A percentile compares a stretch with the other conserved stretches of the same genome.
Evolutionary conservation across 2,888 invertebrate genomes (phyloP).

Genomic region (Caenorhabditis sulstoni): DNA sequence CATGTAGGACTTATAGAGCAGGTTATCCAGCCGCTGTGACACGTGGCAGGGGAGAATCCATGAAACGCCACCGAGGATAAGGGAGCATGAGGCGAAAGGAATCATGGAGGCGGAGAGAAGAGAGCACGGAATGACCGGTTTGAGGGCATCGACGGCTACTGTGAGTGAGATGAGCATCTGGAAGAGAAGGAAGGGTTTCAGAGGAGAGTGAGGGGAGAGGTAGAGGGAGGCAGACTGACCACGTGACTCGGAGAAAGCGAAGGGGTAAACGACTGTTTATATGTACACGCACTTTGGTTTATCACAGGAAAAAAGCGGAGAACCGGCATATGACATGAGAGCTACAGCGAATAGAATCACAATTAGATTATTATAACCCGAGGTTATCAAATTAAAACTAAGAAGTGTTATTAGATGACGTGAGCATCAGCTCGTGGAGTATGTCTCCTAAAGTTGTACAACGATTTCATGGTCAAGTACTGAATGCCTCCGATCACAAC

Average conservation of each 20-base stretch:
- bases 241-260: constrained; percentile 30
- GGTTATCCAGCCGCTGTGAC: constrained; percentile 71
- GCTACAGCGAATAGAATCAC: neutral
- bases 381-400: neutral
- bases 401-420: constrained; percentile 14
- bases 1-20: constrained; percentile 74
- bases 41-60: constrained; percentile 66
- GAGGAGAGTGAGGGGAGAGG: constrained; percentile 2
- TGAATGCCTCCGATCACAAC: constrained; percentile 72
- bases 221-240: constrained; percentile 19
- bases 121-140: constrained; percentile 64
- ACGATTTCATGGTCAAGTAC: constrained; percentile 68
- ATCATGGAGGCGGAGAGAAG: constrained; percentile 71
- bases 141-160: constrained; percentile 53
- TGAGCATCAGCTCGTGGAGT: constrained; percentile 7
- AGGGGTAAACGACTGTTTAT: neutral
- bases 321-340: neutral
- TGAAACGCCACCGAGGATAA: constrained; percentile 70
- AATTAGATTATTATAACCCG: neutral
- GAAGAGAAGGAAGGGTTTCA: neutral
- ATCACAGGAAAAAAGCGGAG: constrained; percentile 25
- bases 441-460: constrained; percentile 52
- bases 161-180: constrained; percentile 60
- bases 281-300: constrained; percentile 5
- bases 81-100: constrained; percentile 72